A percentile compares a stretch with the other conserved stretches of the same genome.
Evolutionary conservation across 1,140 invertebrate species (phyloP).

Genomic region (Pseudoatta argentina): DNA sequence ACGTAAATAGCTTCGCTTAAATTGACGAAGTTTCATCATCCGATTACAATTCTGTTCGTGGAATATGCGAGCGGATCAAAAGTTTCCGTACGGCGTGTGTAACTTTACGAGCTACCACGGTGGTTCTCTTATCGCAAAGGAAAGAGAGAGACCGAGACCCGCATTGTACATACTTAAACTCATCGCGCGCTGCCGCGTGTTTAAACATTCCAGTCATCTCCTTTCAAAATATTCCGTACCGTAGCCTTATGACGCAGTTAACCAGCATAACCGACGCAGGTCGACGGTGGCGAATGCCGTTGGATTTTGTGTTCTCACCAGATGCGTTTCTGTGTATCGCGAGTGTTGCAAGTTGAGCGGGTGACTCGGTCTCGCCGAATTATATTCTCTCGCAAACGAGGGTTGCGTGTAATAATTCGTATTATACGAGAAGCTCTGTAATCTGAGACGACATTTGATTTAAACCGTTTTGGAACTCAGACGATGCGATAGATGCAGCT

Average conservation of each 20-base stretch:
- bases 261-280: not conserved
- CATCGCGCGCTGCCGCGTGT: conserved; percentile 7
- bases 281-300: conserved; percentile 7
- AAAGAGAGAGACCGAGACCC: conserved; percentile 16
- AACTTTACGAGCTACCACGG: conserved; percentile 48
- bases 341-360: conserved; percentile 27
- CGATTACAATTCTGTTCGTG: conserved; percentile 55
- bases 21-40: conserved; percentile 62
- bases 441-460: conserved; percentile 8
- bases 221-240: conserved; percentile 26
- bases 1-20: conserved; percentile 56
- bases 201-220: conserved; percentile 52
- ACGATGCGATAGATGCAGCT: not conserved
- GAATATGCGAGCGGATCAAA: conserved; percentile 56
- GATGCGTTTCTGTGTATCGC: not conserved
- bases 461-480: conserved; percentile 9
- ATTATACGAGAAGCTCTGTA: not conserved
- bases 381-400: conserved; percentile 18
- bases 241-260: conserved; percentile 14
- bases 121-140: conserved; percentile 8
- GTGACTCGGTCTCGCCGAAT: not conserved
- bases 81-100: conserved; percentile 52
- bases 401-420: not conserved
- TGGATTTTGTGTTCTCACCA: not conserved
- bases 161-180: conserved; percentile 46